Evolutionary conservation across 1,140 invertebrate genomes (phyloP).

Genomic region (Halyomorpha halys): DNA sequence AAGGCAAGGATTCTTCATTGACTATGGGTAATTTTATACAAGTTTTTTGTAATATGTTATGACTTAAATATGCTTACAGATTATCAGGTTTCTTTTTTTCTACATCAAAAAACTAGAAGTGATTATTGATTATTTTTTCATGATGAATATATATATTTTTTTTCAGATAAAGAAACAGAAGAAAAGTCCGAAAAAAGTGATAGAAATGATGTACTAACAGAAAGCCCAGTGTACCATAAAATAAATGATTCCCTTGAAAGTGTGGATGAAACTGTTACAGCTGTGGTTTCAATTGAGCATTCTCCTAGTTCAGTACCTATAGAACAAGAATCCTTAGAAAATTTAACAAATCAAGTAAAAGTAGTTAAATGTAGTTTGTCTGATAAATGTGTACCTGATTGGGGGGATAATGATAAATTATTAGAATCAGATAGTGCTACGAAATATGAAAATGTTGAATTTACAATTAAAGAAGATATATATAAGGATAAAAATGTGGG

Average conservation of each 20-base stretch:
- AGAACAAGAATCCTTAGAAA: background rate
- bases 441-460: slow-evolving; percentile 23
- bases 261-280: background rate
- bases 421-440: slow-evolving; percentile 30
- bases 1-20: background rate
- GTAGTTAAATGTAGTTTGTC: slow-evolving; percentile 6
- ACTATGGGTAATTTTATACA: background rate
- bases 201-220: background rate
- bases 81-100: too few relatives aligned
- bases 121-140: too few relatives aligned
- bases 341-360: background rate
- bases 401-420: slow-evolving; percentile 34
- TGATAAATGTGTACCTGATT: slow-evolving; percentile 34
- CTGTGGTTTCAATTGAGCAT: background rate
- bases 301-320: background rate
- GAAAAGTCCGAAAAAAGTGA: too few relatives aligned
- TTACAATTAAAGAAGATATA: slow-evolving; percentile 14
- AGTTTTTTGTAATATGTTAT: background rate
- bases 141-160: too few relatives aligned
- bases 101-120: too few relatives aligned
- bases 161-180: too few relatives aligned
- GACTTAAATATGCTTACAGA: too few relatives aligned
- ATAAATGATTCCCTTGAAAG: slow-evolving; percentile 5
- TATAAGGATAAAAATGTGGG: slow-evolving; percentile 24
- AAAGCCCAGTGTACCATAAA: background rate